phyloP scores from a whole-genome alignment of 1,140 invertebrate genomes.

The Potamilus streckersoni region DNA sequence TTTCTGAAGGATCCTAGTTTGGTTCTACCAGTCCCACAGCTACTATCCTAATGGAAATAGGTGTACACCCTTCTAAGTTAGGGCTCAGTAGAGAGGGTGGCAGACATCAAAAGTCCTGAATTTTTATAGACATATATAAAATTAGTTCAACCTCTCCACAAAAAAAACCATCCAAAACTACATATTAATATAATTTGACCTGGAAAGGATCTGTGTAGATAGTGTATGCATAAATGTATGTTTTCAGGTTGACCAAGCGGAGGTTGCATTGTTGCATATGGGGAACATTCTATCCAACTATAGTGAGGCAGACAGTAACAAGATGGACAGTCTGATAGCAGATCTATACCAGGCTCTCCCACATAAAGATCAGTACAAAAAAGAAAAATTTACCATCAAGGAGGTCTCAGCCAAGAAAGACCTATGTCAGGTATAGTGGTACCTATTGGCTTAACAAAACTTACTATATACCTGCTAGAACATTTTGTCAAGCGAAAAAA shows the following conservation, averaged over 20 bases:
- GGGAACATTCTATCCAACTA: neutral
- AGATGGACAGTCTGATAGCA: constrained; percentile 28
- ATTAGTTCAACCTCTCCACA: no score
- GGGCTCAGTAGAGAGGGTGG: no score
- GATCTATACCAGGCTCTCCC: constrained; percentile 57
- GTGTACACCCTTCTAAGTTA: no score
- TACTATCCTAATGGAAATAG: no score
- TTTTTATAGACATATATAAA: no score
- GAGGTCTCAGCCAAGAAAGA: constrained; percentile 55
- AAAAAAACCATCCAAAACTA: no score
- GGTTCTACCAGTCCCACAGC: no score
- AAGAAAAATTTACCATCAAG: constrained; percentile 21
- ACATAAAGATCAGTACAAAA: constrained; percentile 39
- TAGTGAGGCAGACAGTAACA: neutral
- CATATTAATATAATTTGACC: no score
- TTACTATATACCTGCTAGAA: neutral
- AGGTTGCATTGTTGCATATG: neutral
- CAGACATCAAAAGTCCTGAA: no score
- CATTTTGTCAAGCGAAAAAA: no score
- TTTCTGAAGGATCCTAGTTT: no score
- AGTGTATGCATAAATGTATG: neutral
- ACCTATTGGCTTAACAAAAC: neutral
- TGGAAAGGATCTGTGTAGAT: no score
- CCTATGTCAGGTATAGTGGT: constrained; percentile 59
- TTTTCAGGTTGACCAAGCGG: constrained; percentile 8